Evolutionary conservation across 2,888 invertebrate genomes (phyloP), one percentile per base, ranked within the genome.

Genomic region (Ornithoptera priamus): DNA sequence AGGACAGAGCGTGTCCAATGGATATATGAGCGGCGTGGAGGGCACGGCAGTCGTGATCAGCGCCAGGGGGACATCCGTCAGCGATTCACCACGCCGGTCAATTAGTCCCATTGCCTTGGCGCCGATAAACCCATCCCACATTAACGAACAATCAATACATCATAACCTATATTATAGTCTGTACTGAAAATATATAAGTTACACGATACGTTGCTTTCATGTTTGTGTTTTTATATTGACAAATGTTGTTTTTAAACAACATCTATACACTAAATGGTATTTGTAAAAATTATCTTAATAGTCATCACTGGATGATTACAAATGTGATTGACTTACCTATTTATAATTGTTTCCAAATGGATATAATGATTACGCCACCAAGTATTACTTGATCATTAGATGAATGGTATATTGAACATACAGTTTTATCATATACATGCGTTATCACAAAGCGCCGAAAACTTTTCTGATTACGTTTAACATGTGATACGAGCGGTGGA

Each of bases 81-180:
- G 77, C 81, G 81, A 91, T 92, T 88, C 81, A 78, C 81, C 80
- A 85, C 87, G 85, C 82, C 78, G 83, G 81, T 87, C 90, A 90
- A 90, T 91, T 90, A 90, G 78, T 77, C 76, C 65, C 71, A 76
- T 78, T 78, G 81, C 84, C 81, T 81, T 78, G 77, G 73, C 72
- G 72, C 72, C 73, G 70, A 80, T 80, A 78, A 74, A 74, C 74
- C 61, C 65, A 65, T 75, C 72, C 73, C 75, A 71, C 74, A 73
- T 69, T 71, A 68, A 69, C 62, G 69, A 68, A 72, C 72, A 74
- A 74, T 73, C 71, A 63, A 66, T 58, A 39, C 61, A 71, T 73
- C 74, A 72, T 73, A 71, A 72, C 74, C 61, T 67, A 72, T 68
- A 65, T 75, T 75, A 22, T 22, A 74, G 72, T 76, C n/a, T 24